Evolutionary conservation across 2,113 vertebrate genomes (phyloP), one percentile per base, ranked within the genome.

Genomic region (Protobothrops flavoviridis): DNA sequence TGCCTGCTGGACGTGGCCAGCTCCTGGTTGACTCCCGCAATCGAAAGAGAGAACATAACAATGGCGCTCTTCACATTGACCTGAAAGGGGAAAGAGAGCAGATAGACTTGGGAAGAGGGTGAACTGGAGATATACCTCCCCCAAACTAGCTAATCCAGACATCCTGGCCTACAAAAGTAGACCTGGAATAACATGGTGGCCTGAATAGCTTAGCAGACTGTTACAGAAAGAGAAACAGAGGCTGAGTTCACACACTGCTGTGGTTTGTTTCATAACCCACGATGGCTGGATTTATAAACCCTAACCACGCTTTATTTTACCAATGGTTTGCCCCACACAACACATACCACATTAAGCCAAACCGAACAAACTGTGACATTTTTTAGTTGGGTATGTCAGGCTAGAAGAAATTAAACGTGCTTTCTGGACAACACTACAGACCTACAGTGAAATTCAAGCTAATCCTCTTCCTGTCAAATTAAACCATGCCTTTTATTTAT

Each of bases 11-110:
- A 98, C 88, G 99, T 95, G 3, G 98, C 97, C 91, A 99, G 97
- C 29, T 98, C 98, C 97, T 99, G 98, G 96, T 97, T 98, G 98
- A 99, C 98, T 3, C 99, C 99, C 0, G 99, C 98, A 17, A 99
- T 98, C 0, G 99, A 99, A 29, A 99, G 97, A 20, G 99, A 99
- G 94, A 99, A 99, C 56, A 99, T 97, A 43, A 99, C 99, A 90
- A 99, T 99, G 81, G 99, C 99, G 0, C 99, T 99, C 97, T 98
- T 99, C 96, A 99, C 98, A 0, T 99, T 98, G 90, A 99, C 96
- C 99, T 99, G 98, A 90, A 87, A 55, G 39, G 64, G 87, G 43
- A 94, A 95, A 96, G 88, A 95, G 90, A 20, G 93, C 95, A n/a
- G n/a, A 4, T 92, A 48, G 5, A 87, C 0, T 23, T 85, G 85